Conservation (phyloP, 92 coral and sea anemone species). For the Muricea muricata region DNA sequence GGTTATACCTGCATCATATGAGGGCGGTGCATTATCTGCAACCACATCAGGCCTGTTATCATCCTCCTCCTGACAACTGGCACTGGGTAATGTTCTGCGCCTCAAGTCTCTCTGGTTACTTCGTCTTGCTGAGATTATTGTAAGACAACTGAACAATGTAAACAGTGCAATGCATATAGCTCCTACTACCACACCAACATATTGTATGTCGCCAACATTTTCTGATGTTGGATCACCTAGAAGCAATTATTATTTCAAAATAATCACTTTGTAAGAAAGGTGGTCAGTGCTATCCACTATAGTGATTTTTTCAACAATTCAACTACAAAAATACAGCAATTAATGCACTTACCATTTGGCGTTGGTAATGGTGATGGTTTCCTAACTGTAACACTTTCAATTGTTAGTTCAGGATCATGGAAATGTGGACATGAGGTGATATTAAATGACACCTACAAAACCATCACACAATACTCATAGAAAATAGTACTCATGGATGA, state of each 20-base stretch:
- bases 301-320: not conserved
- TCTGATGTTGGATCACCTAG: not conserved
- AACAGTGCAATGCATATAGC: slow-evolving; percentile 44
- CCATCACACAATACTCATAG: not conserved
- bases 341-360: not conserved
- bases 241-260: not conserved
- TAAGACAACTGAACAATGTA: slow-evolving; percentile 41
- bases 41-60: slow-evolving; percentile 36
- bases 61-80: slow-evolving; percentile 13
- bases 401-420: not conserved
- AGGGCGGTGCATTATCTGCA: slow-evolving; percentile 39
- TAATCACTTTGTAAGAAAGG: not conserved
- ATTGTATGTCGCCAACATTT: slow-evolving; percentile 38
- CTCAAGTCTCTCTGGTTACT: slow-evolving; percentile 7
- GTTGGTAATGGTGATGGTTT: not conserved
- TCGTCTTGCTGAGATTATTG: slow-evolving; percentile 43
- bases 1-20: slow-evolving; percentile 34
- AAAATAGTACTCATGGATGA: no score
- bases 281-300: no score
- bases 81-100: not conserved
- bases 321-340: not conserved
- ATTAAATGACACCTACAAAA: not conserved
- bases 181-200: slow-evolving; percentile 45
- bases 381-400: not conserved
- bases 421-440: not conserved